Base-by-base conservation (phyloP, 2,113 vertebrate species). In the Isurus oxyrinchus region DNA sequence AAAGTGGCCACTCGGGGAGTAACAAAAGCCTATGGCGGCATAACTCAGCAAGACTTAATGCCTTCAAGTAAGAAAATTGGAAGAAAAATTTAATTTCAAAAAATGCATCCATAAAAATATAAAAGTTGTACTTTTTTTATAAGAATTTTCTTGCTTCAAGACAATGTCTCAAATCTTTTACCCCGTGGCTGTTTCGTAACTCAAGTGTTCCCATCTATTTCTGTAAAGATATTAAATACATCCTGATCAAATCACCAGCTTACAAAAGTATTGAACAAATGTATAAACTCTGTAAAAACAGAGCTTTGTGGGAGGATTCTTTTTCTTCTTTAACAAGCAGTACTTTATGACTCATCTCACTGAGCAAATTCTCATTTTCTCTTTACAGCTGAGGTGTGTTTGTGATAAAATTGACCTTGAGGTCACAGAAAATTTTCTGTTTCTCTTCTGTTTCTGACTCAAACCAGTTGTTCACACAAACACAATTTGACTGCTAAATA, bases 281-380 rank as follows among this genome's bases (percentile, higher is more conserved):
- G 35, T 63, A 40, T n/a, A 94, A 21, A 94, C 59, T 35, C 61
- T 94, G 90, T 63, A 40, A 40, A 90, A 63, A 84, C 6, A 44
- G 40, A 63, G 59, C 59, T 94, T 94, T 94, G 59, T 66, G 35
- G 59, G 90, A 40, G 90, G 57, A 63, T 94, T 94, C 55, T 23
- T 94, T 94, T 94, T 94, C 88, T 35, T n/a, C 59, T 94, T 94
- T 94, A 66, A 40, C n/a, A 61, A 94, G 90, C 35, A 94, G 90
- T 63, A 93, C 90, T 94, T 94, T 63, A 61, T 94, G 90, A 94
- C 88, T 93, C 90, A 94, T 94, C 31, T 40, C 55, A 40, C 90
- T 94, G 59, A 35, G 19, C 14, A 94, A 40, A 63, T n/a, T 61
- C 59, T 63, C 25, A 61, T 61, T 66, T 66, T 94, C 6, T 61